Base-by-base conservation (phyloP, 2,113 vertebrate genomes). In the Poeciliopsis prolifica region DNA sequence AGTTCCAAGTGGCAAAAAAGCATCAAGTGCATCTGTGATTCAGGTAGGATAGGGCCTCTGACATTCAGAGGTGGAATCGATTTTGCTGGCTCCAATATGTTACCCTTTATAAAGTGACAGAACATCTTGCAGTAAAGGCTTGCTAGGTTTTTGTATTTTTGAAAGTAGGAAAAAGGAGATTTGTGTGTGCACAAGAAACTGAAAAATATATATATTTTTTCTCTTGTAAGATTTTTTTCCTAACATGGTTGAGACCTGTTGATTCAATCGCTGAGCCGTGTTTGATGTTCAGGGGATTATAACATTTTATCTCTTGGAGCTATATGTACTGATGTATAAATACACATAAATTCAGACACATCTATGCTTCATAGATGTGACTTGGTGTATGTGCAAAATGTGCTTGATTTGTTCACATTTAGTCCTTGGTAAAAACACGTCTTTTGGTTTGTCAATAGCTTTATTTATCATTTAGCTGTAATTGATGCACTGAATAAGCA, bases 41-140 rank as follows among this genome's bases (percentile, higher is more conserved):
- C 30, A 76, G 72, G 66, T 48, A 4, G 28, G 10, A 76, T n/a
- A 28, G 33, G 61, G 75, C 40, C 62, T 87, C 66, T 65, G 65
- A 63, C 58, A 35, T 61, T 80, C 80, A 70, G 31, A 10, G 68
- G 11, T 61, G 26, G 12, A 9, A 85, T 88, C 77, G 77, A 87
- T 79, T 79, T 77, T 28, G 29, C 35, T 6, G 0, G 81, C 73
- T 87, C 77, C 76, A 75, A 80, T 65, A 88, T 72, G 85, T 88
- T 81, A 83, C 74, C 54, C 15, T 60, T 84, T 78, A 2, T 77
- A 40, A 79, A 35, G 19, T 51, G 69, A n/a, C 70, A 22, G 60
- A 84, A 37, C 71, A 5, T 19, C 2, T 19, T 73, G 75, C 60
- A 62, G 1, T 3, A 13, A 74, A 33, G 40, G 51, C 28, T 78